Percentiles rank a stretch among this genome's conserved stretches.
Conservation (phyloP, 2,113 vertebrate species). For the Oryzias woworae region DNA sequence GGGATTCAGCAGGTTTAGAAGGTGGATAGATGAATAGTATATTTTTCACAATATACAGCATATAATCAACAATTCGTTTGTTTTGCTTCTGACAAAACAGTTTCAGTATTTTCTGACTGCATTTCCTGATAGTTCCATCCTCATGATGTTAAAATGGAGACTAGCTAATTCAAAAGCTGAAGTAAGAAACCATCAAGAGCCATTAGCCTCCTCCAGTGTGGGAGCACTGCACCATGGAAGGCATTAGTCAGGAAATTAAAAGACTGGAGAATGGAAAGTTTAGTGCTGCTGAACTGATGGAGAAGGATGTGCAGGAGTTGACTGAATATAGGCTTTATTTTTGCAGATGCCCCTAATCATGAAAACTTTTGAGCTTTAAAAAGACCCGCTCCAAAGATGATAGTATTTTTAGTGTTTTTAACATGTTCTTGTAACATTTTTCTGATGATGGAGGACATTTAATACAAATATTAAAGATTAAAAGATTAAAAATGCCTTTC, state of each 20-base stretch:
- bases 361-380: conserved; percentile 22
- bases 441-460: too few relatives aligned
- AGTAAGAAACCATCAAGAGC: conserved; percentile 58
- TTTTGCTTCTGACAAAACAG: not conserved
- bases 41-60: too few relatives aligned
- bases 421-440: too few relatives aligned
- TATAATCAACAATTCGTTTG: not conserved
- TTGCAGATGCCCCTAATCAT: conserved; percentile 32
- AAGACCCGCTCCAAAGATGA: too few relatives aligned
- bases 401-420: too few relatives aligned
- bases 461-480: too few relatives aligned
- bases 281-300: conserved; percentile 18
- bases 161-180: conserved; percentile 37
- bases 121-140: conserved; percentile 44
- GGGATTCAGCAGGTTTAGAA: too few relatives aligned
- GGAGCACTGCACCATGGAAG: conserved; percentile 22
- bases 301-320: conserved; percentile 38
- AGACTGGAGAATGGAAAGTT: conserved; percentile 31
- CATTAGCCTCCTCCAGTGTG: conserved; percentile 51
- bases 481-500: too few relatives aligned
- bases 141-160: conserved; percentile 32
- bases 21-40: too few relatives aligned
- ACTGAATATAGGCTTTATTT: conserved; percentile 37
- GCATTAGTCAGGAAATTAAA: conserved; percentile 59
- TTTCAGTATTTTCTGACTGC: conserved; percentile 16